A percentile compares a stretch with the other conserved stretches of the same genome.
Conservation (phyloP, 1,140 invertebrate species). For the Neodiprion lecontei region DNA sequence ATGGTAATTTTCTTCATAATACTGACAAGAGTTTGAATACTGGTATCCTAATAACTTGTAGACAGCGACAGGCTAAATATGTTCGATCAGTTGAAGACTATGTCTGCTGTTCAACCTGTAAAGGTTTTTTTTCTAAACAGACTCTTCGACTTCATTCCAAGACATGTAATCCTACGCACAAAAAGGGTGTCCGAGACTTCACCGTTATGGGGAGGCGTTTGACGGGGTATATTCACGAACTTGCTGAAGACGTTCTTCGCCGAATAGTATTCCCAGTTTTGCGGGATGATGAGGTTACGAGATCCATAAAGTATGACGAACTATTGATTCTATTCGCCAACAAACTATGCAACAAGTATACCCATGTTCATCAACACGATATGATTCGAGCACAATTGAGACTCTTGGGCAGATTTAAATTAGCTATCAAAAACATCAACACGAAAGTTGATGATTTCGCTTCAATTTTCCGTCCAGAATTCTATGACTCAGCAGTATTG, state of each 20-base stretch:
- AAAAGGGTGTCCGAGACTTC: slow-evolving; percentile 11
- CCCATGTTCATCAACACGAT: slow-evolving; percentile 25
- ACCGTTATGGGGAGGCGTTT: slow-evolving; percentile 12
- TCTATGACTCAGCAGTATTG: slow-evolving; percentile 14
- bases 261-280: slow-evolving; percentile 26
- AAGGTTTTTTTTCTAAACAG: slow-evolving; percentile 23
- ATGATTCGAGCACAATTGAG: slow-evolving; percentile 24
- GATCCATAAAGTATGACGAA: slow-evolving; percentile 32
- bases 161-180: slow-evolving; percentile 8
- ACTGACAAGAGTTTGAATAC: slow-evolving; percentile 18
- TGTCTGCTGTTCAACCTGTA: slow-evolving; percentile 24
- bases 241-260: slow-evolving; percentile 12
- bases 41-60: slow-evolving; percentile 21
- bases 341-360: slow-evolving; percentile 27
- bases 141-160: slow-evolving; percentile 23
- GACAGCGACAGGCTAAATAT: slow-evolving; percentile 17
- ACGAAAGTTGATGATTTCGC: slow-evolving; percentile 13
- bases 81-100: slow-evolving; percentile 13
- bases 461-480: slow-evolving; percentile 13
- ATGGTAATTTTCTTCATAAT: slow-evolving; percentile 23
- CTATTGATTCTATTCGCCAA: slow-evolving; percentile 26
- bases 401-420: slow-evolving; percentile 17
- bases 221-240: slow-evolving; percentile 21
- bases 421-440: slow-evolving; percentile 8
- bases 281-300: slow-evolving; percentile 29